phyloP scores from a whole-genome alignment of 2,113 vertebrate species.

The Sinocyclocheilus maitianheensis region DNA sequence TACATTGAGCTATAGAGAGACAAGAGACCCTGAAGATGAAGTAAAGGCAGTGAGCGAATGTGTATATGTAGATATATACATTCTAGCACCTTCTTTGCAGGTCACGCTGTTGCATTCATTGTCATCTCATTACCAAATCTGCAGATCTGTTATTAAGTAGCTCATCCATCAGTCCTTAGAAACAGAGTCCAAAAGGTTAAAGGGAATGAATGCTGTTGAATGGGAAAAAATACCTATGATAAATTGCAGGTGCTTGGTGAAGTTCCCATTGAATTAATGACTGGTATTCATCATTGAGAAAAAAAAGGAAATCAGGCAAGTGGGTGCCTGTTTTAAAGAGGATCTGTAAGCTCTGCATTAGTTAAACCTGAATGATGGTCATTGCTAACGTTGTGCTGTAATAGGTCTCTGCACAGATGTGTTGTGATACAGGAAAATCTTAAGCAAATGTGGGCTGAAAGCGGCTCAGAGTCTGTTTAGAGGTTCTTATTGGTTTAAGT shows the following conservation, averaged over 20 bases:
- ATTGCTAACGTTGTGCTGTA: constrained; percentile 2
- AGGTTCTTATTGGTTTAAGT: constrained; percentile 53
- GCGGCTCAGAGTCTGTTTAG: constrained; percentile 40
- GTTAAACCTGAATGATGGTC: constrained; percentile 43
- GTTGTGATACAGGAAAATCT: background rate
- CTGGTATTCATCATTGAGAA: constrained; percentile 70
- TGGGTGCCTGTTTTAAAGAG: constrained; percentile 33
- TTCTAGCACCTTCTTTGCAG: constrained; percentile 30
- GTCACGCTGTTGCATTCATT: constrained; percentile 67
- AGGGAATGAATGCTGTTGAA: constrained; percentile 65
- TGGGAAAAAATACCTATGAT: constrained; percentile 65
- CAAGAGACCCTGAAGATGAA: background rate
- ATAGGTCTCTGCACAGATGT: constrained; percentile 2
- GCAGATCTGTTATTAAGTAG: constrained; percentile 67
- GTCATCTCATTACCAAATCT: constrained; percentile 71
- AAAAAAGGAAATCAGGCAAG: constrained; percentile 32
- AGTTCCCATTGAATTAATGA: constrained; percentile 71
- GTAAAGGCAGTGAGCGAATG: background rate
- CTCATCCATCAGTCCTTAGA: constrained; percentile 72
- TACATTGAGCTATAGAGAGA: background rate
- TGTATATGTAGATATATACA: constrained; percentile 19
- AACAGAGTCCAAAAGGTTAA: constrained; percentile 75
- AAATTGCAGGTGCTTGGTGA: constrained; percentile 64
- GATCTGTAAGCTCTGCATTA: constrained; percentile 59
- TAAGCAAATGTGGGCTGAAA: constrained; percentile 45